phyloP scores from a whole-genome alignment of 2,113 vertebrate genomes.

The Notechis scutatus region DNA sequence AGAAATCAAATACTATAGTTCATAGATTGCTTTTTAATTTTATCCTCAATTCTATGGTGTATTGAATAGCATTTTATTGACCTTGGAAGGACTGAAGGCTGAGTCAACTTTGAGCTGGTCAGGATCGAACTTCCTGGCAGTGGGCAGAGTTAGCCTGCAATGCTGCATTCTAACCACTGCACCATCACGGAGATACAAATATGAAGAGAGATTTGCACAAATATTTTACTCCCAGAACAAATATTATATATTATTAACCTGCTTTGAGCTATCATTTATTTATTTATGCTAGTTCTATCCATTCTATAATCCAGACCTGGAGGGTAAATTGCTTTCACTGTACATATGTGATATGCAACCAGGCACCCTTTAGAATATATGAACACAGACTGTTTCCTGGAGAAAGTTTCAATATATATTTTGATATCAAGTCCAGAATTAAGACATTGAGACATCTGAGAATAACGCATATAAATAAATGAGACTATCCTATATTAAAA shows the following conservation, averaged over 20 bases:
- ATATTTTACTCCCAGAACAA: neutral
- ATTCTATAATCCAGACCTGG: neutral
- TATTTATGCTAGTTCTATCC: slow-evolving; percentile 22
- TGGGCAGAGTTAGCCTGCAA: neutral
- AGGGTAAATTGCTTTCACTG: neutral
- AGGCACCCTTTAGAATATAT: neutral
- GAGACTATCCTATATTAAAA: neutral
- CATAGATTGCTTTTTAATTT: neutral
- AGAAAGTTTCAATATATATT: neutral
- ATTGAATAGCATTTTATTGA: neutral
- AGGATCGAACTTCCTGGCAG: neutral
- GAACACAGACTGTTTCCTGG: neutral
- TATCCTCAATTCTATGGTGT: neutral
- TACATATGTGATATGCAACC: neutral
- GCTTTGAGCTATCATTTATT: neutral
- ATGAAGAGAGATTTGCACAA: neutral
- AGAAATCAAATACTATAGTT: neutral
- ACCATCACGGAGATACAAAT: neutral
- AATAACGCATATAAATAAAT: neutral
- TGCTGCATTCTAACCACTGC: neutral
- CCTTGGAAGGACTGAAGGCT: neutral
- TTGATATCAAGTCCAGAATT: neutral
- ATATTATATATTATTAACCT: neutral
- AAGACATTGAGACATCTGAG: neutral
- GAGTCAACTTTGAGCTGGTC: neutral